Evolutionary conservation across 2,888 invertebrate genomes (phyloP).

Genomic region (Stratiomys singularior): DNA sequence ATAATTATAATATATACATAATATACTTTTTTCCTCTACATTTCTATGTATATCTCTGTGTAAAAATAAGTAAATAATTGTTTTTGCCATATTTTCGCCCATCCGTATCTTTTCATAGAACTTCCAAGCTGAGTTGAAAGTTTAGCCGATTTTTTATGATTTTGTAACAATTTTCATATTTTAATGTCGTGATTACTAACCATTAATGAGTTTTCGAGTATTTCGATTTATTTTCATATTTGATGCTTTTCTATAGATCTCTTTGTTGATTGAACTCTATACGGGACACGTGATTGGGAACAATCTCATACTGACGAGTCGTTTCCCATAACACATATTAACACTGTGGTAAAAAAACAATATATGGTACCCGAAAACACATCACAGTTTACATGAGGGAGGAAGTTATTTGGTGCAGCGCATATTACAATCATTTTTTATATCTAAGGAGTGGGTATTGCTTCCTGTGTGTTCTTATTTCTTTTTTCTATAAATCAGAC

Average conservation of each 20-base stretch:
- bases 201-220: background rate
- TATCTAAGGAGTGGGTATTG: no score
- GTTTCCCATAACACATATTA: background rate
- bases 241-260: background rate
- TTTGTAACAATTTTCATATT: slow-evolving; percentile 24
- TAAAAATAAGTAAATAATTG: slow-evolving; percentile 16
- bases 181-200: slow-evolving; percentile 20
- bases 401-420: no score
- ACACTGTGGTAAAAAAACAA: no score
- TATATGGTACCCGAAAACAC: no score
- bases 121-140: slow-evolving; percentile 14
- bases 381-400: no score
- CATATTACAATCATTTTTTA: no score
- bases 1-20: background rate
- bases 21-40: slow-evolving; percentile 25
- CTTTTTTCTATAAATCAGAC: no score
- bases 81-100: background rate
- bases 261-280: background rate
- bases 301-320: slow-evolving; percentile 17
- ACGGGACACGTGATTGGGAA: background rate
- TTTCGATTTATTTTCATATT: background rate
- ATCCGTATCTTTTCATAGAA: background rate
- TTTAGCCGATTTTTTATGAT: slow-evolving; percentile 21
- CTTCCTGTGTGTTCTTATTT: no score
- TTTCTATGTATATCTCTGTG: slow-evolving; percentile 44